Evolutionary conservation across 1,140 invertebrate genomes (phyloP), one percentile per base, ranked within the genome.

Genomic region (Pachyrhynchus sulphureomaculatus): DNA sequence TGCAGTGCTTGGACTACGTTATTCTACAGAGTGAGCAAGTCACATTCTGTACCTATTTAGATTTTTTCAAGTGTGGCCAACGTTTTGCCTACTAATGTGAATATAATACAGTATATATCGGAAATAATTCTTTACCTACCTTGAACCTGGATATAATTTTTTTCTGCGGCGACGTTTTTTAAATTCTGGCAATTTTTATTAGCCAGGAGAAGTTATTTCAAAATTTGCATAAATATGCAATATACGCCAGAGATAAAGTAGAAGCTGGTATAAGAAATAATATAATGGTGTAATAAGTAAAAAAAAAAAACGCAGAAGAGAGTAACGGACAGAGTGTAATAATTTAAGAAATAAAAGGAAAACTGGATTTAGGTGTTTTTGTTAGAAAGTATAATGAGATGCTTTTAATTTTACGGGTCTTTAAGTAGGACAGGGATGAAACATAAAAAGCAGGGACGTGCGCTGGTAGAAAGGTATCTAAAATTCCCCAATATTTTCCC

Each of bases 171-270:
- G 24, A 44, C 26, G 36, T 42, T 59, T 60, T 59, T 60, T 52
- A 60, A 60, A 60, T 44, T 36, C 57, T 24, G 26, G 18, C 57
- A 47, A 60, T 60, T 48, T 60, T 60, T 60, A 60, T 60, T 60
- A 60, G 49, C 57, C 36, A 32, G 6, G 44, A 52, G 49, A 36
- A 51, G 47, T 60, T 60, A 52, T 52, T 52, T 53, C 47, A 17
- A 17, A 51, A 60, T 60, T 60, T 60, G 48, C 57, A 60, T 60
- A 60, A 60, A 60, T 60, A 60, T 60, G 57, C 57, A 60, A 60
- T 60, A 60, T 60, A 42, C 57, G 15, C 48, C 36, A 23, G 41
- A 20, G n/a, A 58, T 47, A 58, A 48, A 58, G 45, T 29, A 29
- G 26, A 29, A 29, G 26, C 26, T 29, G 26, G 26, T 45, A 53